Percentiles rank a stretch among this genome's conserved stretches.
These are phyloP conservation scores for Sminthurinus signatus DNA, from an alignment of 1,140 invertebrate genomes.

Conservation along the genomic window DNA sequence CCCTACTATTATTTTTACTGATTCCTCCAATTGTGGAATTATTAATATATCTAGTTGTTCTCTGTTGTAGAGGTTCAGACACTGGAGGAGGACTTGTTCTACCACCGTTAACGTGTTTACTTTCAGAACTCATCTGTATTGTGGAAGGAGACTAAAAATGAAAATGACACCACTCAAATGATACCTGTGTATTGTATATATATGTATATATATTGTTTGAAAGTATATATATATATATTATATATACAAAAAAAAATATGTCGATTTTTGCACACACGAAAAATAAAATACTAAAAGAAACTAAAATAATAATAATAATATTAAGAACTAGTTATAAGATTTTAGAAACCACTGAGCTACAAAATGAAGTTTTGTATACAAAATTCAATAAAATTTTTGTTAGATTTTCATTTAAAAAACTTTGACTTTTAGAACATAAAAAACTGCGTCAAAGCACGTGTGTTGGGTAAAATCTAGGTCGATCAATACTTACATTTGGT, in stretches of 20 bases:
- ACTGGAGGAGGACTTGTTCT: slow-evolving; percentile 2
- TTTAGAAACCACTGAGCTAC: too few relatives aligned
- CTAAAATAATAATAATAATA: too few relatives aligned
- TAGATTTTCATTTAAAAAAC: neutral
- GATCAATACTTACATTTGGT: slow-evolving; percentile 8
- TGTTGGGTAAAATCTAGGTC: slow-evolving; percentile 14
- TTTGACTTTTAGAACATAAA: neutral
- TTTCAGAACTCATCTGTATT: slow-evolving; percentile 4
- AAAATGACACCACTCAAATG: neutral
- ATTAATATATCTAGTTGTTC: slow-evolving; percentile 11
- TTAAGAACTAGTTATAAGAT: too few relatives aligned
- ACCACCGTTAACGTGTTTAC: slow-evolving; percentile 2
- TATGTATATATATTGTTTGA: too few relatives aligned
- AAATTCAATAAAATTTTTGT: neutral
- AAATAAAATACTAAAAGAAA: too few relatives aligned
- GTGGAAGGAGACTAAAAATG: neutral
- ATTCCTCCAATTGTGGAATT: slow-evolving; percentile 4
- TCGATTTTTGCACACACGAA: neutral
- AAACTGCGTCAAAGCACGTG: slow-evolving; percentile 17
- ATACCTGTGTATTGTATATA: neutral
- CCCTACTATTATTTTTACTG: slow-evolving; percentile 10
- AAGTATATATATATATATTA: too few relatives aligned
- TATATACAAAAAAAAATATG: neutral
- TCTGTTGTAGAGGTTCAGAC: neutral
- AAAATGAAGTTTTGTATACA: neutral